Evolutionary conservation across 2,888 invertebrate species (phyloP).

Genomic region (Tanypteryx hageni): DNA sequence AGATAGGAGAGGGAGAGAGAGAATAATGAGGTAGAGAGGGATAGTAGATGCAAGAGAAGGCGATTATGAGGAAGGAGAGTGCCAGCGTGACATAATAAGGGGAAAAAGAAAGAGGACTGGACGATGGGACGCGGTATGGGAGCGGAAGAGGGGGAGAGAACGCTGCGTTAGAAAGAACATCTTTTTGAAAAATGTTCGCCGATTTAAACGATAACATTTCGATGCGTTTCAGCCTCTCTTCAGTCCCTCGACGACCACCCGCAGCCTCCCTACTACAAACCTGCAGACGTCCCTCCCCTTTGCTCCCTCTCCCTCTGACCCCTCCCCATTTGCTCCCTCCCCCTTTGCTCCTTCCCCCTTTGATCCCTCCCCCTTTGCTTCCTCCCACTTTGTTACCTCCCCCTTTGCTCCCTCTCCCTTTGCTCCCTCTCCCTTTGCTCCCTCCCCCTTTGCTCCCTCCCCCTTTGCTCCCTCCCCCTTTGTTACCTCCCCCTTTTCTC

Average conservation of each 20-base stretch:
- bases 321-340: too few species aligned
- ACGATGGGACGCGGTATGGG: neutral
- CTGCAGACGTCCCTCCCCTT: neutral
- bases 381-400: too few species aligned
- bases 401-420: too few species aligned
- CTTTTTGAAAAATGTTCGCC: conserved; percentile 17
- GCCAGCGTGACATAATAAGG: too few species aligned
- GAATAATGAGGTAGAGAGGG: too few species aligned
- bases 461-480: neutral
- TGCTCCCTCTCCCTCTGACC: neutral
- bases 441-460: too few species aligned
- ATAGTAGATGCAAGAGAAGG: too few species aligned
- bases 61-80: neutral
- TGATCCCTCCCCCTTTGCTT: neutral
- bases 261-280: neutral
- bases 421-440: too few species aligned
- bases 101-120: neutral
- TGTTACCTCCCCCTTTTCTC: neutral
- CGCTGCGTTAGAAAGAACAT: neutral
- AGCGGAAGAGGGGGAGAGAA: neutral
- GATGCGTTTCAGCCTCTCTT: neutral
- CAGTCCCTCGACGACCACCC: neutral
- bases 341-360: neutral
- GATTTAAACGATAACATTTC: neutral
- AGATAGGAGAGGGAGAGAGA: too few species aligned